phyloP scores from a whole-genome alignment of 1,140 invertebrate genomes.

The Mercenaria mercenaria region DNA sequence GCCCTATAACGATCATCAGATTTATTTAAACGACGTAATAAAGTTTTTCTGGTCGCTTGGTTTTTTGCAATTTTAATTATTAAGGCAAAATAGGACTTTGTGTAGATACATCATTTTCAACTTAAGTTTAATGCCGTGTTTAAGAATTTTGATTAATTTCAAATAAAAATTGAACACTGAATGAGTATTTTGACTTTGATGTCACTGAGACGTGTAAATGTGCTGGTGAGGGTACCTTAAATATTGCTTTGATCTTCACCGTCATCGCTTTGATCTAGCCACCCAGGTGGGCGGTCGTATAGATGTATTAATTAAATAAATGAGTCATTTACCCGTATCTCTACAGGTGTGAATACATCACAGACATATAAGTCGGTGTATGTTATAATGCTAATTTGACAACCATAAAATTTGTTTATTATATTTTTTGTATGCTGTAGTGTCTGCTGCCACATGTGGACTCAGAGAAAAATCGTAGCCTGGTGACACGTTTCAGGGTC shows the following conservation, averaged over 20 bases:
- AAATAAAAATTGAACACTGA: slow-evolving; percentile 25
- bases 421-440: too few relatives aligned
- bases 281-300: slow-evolving; percentile 17
- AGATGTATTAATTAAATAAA: slow-evolving; percentile 34
- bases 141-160: slow-evolving; percentile 1
- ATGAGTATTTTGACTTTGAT: background rate
- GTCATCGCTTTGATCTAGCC: background rate
- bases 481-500: too few relatives aligned
- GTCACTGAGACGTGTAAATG: slow-evolving; percentile 12
- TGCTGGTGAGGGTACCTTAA: background rate
- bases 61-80: too few relatives aligned
- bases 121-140: background rate
- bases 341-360: background rate
- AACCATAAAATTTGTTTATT: background rate
- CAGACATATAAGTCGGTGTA: background rate
- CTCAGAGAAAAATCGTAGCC: too few relatives aligned
- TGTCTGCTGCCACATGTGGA: too few relatives aligned
- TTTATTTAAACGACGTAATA: too few relatives aligned
- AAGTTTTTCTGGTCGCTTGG: too few relatives aligned
- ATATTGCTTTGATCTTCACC: slow-evolving; percentile 2
- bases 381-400: background rate
- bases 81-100: too few relatives aligned
- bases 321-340: slow-evolving; percentile 10
- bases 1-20: too few relatives aligned
- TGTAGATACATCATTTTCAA: too few relatives aligned